Conservation (phyloP, 2,113 vertebrate species). For the Labeo catla region DNA sequence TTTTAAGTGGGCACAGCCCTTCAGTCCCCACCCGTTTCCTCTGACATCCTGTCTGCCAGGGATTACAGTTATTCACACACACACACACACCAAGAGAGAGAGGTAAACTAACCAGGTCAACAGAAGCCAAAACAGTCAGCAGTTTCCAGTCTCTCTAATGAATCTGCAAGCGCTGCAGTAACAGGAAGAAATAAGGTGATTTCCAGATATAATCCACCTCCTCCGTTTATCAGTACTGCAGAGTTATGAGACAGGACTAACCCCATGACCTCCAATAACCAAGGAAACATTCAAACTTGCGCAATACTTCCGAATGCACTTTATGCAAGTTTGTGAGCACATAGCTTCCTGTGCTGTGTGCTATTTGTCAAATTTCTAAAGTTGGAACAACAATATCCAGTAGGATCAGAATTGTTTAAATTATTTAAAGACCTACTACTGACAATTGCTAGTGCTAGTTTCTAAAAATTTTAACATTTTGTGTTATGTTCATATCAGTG, state of each 20-base stretch:
- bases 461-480: too few species aligned
- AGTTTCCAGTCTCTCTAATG: constrained; percentile 50
- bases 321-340: constrained; percentile 4
- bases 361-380: not conserved
- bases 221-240: constrained; percentile 45
- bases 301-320: not conserved
- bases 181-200: constrained; percentile 39
- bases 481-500: not conserved
- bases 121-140: constrained; percentile 48
- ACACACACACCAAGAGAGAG: not conserved
- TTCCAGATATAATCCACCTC: constrained; percentile 35
- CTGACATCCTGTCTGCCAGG: constrained; percentile 47
- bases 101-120: constrained; percentile 49
- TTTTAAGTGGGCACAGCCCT: constrained; percentile 47
- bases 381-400: not conserved
- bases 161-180: constrained; percentile 31
- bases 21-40: constrained; percentile 52
- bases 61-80: constrained; percentile 14
- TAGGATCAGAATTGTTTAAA: not conserved
- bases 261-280: constrained; percentile 11
- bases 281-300: constrained; percentile 6
- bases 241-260: constrained; percentile 33
- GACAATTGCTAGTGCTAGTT: too few species aligned
- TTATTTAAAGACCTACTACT: too few species aligned
- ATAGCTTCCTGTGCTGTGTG: not conserved